A percentile compares a stretch with the other conserved stretches of the same genome.
phyloP scores from a whole-genome alignment of 2,113 vertebrate species.

The Nyctibius bracteatus region DNA sequence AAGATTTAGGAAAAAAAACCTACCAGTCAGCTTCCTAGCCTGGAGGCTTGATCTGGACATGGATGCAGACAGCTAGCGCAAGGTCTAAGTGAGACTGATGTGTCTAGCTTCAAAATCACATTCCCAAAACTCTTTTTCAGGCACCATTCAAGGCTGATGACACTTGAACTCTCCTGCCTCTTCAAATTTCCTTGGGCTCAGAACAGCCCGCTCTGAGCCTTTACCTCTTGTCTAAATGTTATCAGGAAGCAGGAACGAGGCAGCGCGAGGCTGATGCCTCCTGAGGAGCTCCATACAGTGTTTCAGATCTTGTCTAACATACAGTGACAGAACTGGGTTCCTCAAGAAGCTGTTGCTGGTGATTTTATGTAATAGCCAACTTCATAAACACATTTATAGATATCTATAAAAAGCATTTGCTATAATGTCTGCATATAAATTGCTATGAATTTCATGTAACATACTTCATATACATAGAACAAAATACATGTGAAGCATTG shows the following conservation, averaged over 20 bases:
- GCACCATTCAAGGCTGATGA: not conserved
- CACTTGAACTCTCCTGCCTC: not conserved
- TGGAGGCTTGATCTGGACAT: not conserved
- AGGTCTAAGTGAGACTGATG: not conserved
- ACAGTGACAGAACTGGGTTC: slow-evolving; percentile 57
- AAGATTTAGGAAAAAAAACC: not conserved
- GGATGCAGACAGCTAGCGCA: not conserved
- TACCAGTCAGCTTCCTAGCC: not conserved
- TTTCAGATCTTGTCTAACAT: slow-evolving; percentile 29
- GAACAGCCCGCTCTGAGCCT: not conserved
- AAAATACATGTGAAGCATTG: not conserved
- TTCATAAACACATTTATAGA: slow-evolving; percentile 5
- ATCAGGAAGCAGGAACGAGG: not conserved
- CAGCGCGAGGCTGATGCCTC: not conserved
- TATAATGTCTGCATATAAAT: not conserved
- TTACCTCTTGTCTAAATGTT: not conserved
- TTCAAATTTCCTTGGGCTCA: not conserved
- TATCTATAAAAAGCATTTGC: not conserved
- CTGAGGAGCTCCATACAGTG: not conserved
- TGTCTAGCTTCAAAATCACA: not conserved
- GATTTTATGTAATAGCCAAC: slow-evolving; percentile 38
- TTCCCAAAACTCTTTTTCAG: not conserved
- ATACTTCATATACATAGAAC: not conserved
- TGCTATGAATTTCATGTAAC: not conserved
- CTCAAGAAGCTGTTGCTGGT: slow-evolving; percentile 24